A percentile compares a stretch with the other conserved stretches of the same genome.
phyloP scores from a whole-genome alignment of 2,113 vertebrate genomes.

The Myotis brandtii region DNA sequence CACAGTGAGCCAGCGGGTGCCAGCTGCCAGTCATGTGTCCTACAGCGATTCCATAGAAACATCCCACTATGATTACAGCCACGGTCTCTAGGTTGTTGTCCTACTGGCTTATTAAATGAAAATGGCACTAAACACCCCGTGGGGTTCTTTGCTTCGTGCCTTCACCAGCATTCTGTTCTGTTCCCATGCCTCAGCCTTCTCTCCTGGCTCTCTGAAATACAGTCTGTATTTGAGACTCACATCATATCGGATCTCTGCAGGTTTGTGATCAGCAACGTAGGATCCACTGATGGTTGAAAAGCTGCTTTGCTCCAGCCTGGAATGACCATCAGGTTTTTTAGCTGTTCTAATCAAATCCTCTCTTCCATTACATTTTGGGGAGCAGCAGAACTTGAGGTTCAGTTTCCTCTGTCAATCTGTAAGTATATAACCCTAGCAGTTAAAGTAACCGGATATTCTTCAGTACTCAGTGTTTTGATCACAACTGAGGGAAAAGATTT shows the following conservation, averaged over 20 bases:
- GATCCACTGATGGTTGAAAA: neutral
- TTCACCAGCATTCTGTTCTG: slow-evolving; percentile 28
- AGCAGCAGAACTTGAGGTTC: neutral
- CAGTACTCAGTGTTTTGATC: neutral
- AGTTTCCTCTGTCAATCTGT: neutral
- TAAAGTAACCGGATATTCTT: neutral
- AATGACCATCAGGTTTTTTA: neutral
- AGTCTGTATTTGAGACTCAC: neutral
- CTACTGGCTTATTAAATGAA: slow-evolving; percentile 75
- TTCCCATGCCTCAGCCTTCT: neutral
- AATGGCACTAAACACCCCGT: slow-evolving; percentile 56
- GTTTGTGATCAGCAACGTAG: neutral
- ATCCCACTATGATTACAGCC: neutral
- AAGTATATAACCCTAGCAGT: neutral
- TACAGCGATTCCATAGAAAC: neutral
- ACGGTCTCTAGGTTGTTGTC: neutral
- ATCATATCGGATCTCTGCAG: neutral
- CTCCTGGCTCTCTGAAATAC: neutral
- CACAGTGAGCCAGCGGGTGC: neutral
- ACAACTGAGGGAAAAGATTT: neutral
- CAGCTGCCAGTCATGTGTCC: neutral
- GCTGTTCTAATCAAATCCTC: neutral
- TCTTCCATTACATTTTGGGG: neutral
- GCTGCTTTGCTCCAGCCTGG: neutral
- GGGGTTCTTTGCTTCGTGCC: slow-evolving; percentile 68